Evolutionary conservation across 2,888 invertebrate genomes (phyloP).

Genomic region (Drosophila kokeensis): DNA sequence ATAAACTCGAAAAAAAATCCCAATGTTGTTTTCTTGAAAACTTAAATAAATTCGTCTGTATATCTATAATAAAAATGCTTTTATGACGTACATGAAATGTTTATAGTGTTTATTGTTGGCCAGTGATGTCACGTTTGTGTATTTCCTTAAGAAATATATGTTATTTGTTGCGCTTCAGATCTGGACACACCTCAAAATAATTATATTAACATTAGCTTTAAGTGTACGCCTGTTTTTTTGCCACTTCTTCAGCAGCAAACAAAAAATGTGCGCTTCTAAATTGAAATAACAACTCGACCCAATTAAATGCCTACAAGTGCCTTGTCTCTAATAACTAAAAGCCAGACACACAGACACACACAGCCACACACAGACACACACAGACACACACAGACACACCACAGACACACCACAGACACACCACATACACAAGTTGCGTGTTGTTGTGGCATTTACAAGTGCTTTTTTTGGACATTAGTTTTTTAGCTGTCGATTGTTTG

Average conservation of each 20-base stretch:
- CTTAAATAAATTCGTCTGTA: conserved; percentile 36
- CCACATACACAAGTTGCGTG: conserved; percentile 18
- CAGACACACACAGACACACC: conserved; percentile 17
- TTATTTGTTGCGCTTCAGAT: conserved; percentile 2
- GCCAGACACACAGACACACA: conserved; percentile 22
- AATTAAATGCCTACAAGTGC: conserved; percentile 55
- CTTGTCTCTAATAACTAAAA: conserved; percentile 46
- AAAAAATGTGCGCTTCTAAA: conserved; percentile 43
- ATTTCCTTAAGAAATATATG: conserved; percentile 10
- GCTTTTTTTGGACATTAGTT: conserved; percentile 21
- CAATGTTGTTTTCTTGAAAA: conserved; percentile 26
- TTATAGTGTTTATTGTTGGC: conserved; percentile 15
- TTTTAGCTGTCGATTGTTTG: conserved; percentile 25
- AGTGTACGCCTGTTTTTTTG: conserved; percentile 17
- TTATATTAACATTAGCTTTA: conserved; percentile 50
- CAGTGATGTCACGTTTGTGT: conserved; percentile 44
- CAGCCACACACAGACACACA: conserved; percentile 34
- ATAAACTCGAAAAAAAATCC: conserved; percentile 48
- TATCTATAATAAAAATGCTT: conserved; percentile 25
- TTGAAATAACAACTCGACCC: conserved; percentile 66
- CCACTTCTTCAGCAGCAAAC: conserved; percentile 45
- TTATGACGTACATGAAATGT: conserved; percentile 41
- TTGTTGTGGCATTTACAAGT: conserved; percentile 51
- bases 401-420: conserved; percentile 16
- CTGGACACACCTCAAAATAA: conserved; percentile 51